Evolutionary conservation across 2,888 invertebrate species (phyloP).

Genomic region (Amiota communis): DNA sequence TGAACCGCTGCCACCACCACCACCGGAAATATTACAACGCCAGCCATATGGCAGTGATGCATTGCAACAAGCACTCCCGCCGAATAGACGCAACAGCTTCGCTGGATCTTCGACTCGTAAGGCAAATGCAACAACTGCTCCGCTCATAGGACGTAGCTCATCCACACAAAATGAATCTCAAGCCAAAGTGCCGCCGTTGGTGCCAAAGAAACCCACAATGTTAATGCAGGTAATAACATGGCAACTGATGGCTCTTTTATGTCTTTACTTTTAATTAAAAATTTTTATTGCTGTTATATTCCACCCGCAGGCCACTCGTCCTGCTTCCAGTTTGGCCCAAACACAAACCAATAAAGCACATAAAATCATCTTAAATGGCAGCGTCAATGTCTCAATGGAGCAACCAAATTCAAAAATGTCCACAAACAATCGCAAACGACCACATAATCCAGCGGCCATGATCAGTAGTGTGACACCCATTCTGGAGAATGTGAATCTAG

Average conservation of each 20-base stretch:
- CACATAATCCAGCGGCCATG: constrained; percentile 66
- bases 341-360: constrained; percentile 58
- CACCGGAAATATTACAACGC: constrained; percentile 71
- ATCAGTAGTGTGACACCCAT: constrained; percentile 61
- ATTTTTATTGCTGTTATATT: background rate
- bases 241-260: background rate
- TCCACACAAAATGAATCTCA: constrained; percentile 41
- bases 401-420: constrained; percentile 50
- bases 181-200: constrained; percentile 64
- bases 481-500: constrained; percentile 55
- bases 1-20: constrained; percentile 73
- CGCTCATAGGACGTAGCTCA: constrained; percentile 41
- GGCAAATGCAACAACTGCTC: constrained; percentile 57
- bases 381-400: constrained; percentile 34
- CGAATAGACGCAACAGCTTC: constrained; percentile 73
- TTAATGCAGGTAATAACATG: constrained; percentile 60
- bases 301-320: constrained; percentile 42
- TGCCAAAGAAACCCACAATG: constrained; percentile 70
- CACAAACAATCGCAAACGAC: constrained; percentile 68
- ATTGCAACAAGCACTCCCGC: constrained; percentile 64
- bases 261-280: background rate
- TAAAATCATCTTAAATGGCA: constrained; percentile 65
- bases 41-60: constrained; percentile 40
- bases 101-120: constrained; percentile 72
- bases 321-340: constrained; percentile 58